These are phyloP conservation scores for Tetragonula carbonaria DNA, from an alignment of 2,888 invertebrate species.

Conservation along the genomic window DNA sequence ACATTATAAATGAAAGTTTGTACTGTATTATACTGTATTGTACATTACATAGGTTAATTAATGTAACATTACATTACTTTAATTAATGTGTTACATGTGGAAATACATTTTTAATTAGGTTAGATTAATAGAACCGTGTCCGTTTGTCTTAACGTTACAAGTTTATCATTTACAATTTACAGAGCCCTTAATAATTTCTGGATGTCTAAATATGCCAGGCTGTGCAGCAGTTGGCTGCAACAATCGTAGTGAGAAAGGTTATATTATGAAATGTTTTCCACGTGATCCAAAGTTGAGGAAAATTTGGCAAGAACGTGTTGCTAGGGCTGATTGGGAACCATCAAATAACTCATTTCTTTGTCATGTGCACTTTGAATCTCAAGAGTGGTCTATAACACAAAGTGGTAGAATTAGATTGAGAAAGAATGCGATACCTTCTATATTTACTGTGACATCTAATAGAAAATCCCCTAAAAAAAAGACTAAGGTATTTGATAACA, in stretches of 20 bases:
- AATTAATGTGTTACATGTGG: not conserved
- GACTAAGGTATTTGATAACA: slow-evolving; percentile 56
- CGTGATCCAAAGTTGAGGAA: slow-evolving; percentile 79
- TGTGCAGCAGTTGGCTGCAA: slow-evolving; percentile 82
- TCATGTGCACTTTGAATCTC: slow-evolving; percentile 79
- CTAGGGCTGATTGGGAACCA: slow-evolving; percentile 81
- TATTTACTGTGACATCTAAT: slow-evolving; percentile 78
- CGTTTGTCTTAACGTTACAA: not conserved
- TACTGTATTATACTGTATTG: too few relatives aligned
- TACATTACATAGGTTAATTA: too few relatives aligned
- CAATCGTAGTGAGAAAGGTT: slow-evolving; percentile 82
- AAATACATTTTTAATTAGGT: not conserved
- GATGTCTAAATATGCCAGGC: slow-evolving; percentile 79
- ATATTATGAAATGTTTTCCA: slow-evolving; percentile 83
- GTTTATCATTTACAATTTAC: slow-evolving; percentile 42
- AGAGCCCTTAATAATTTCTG: slow-evolving; percentile 40
- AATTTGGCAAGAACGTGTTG: slow-evolving; percentile 80
- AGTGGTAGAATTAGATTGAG: slow-evolving; percentile 78
- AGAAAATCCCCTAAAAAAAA: slow-evolving; percentile 79
- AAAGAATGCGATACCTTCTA: slow-evolving; percentile 79
- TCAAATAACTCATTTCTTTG: slow-evolving; percentile 82
- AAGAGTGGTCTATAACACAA: slow-evolving; percentile 76
- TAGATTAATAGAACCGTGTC: not conserved
- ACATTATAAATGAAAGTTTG: not conserved
- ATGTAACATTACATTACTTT: not conserved